Percentiles rank a stretch among this genome's conserved stretches.
These are phyloP conservation scores for Ormyrus pomaceus DNA, from an alignment of 2,888 invertebrate species.

Conservation along the genomic window DNA sequence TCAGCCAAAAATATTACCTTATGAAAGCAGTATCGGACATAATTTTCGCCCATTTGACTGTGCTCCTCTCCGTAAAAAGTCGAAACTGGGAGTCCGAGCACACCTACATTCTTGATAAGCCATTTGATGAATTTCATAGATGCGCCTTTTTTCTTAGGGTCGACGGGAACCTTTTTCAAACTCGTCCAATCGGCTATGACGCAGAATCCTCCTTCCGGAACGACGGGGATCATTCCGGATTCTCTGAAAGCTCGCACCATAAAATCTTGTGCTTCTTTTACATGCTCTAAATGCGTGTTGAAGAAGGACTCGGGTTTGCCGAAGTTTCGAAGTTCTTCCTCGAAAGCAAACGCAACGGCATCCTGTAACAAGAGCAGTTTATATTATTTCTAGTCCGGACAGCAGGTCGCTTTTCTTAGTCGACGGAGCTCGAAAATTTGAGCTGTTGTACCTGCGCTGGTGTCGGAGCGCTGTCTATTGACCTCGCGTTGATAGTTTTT, in stretches of 20 bases:
- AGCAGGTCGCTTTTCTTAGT: neutral
- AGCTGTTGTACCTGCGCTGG: conserved; percentile 82
- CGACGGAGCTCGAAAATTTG: neutral
- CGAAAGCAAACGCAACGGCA: conserved; percentile 2
- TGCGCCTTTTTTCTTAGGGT: too few relatives aligned
- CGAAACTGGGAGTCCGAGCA: too few relatives aligned
- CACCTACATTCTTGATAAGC: too few relatives aligned
- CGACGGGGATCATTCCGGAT: too few relatives aligned
- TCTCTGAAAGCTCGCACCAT: conserved; percentile 82
- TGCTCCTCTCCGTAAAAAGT: too few relatives aligned
- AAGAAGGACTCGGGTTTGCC: neutral
- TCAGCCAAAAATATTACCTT: too few relatives aligned
- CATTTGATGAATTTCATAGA: too few relatives aligned
- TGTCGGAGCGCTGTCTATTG: conserved; percentile 92
- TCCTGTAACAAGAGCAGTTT: neutral
- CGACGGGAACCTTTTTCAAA: too few relatives aligned
- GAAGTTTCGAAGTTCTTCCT: neutral
- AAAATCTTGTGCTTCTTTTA: conserved; percentile 87
- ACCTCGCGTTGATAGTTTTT: conserved; percentile 94
- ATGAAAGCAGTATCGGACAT: too few relatives aligned
- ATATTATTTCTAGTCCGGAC: neutral
- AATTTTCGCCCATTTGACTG: too few relatives aligned
- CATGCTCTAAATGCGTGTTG: conserved; percentile 75
- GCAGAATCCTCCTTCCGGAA: too few relatives aligned
- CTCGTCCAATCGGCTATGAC: too few relatives aligned